Evolutionary conservation across 2,797 vertebrate genomes (phyloP).

Genomic region (Acanthiza pusilla): DNA sequence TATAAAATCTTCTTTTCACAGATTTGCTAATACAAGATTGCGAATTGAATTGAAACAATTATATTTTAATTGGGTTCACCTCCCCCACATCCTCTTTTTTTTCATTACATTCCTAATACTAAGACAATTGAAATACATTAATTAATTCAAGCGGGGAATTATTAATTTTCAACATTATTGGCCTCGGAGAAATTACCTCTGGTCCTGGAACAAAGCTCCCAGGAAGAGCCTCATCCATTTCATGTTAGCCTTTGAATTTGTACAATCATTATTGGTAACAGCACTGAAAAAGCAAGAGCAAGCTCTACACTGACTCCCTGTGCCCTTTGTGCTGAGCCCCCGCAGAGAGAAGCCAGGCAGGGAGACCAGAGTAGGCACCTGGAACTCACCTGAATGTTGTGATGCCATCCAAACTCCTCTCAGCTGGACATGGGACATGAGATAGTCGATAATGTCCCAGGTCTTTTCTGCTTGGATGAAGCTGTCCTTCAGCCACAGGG

Average conservation of each 20-base stretch:
- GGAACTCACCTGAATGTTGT: accelerated
- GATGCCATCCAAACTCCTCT: background rate
- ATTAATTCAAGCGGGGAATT: slow-evolving; percentile 54
- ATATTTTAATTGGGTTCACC: slow-evolving; percentile 39
- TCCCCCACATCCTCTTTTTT: background rate
- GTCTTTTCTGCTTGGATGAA: background rate
- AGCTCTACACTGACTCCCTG: background rate
- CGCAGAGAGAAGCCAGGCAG: background rate
- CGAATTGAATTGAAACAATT: slow-evolving; percentile 2
- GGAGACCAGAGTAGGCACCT: background rate
- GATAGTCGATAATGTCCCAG: background rate
- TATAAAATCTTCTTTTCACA: background rate
- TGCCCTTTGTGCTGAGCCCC: background rate
- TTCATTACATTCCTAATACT: slow-evolving; percentile 11
- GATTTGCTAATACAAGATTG: background rate
- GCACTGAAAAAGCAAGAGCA: background rate
- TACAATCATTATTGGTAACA: background rate
- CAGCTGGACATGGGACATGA: background rate
- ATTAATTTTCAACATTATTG: slow-evolving; percentile 43
- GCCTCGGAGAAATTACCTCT: slow-evolving; percentile 8
- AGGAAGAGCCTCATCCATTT: background rate
- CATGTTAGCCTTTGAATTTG: background rate
- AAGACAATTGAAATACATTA: slow-evolving; percentile 23
- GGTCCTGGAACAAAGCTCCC: background rate
- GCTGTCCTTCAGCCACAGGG: background rate